Evolutionary conservation across 2,113 vertebrate genomes (phyloP).

Genomic region (Hiodon tergisus): DNA sequence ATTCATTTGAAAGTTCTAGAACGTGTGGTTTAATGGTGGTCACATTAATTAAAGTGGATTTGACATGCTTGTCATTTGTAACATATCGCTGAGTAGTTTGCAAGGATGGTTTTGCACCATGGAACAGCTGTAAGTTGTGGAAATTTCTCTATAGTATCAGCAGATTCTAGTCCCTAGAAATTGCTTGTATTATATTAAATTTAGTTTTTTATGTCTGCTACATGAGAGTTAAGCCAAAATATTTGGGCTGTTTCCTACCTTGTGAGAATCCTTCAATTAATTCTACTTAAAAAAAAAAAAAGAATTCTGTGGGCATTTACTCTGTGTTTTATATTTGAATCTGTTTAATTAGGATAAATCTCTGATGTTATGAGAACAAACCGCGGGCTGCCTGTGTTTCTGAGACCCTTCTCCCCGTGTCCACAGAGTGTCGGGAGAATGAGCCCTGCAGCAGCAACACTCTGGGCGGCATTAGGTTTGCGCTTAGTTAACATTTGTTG

Average conservation of each 20-base stretch:
- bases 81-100: conserved; percentile 1
- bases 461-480: too few species aligned
- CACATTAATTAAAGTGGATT: conserved; percentile 32
- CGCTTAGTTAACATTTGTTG: too few species aligned
- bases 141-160: background rate
- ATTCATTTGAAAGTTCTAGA: conserved; percentile 22
- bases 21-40: conserved; percentile 14
- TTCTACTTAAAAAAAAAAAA: background rate
- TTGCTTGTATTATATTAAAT: conserved; percentile 14
- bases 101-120: too few species aligned
- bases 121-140: too few species aligned
- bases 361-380: too few species aligned
- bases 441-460: too few species aligned
- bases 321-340: background rate
- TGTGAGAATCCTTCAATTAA: background rate
- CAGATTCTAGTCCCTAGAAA: conserved; percentile 1
- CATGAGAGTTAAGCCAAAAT: too few species aligned
- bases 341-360: background rate
- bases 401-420: too few species aligned
- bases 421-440: too few species aligned
- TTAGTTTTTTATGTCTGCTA: conserved; percentile 2
- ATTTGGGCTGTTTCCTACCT: background rate
- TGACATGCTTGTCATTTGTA: conserved; percentile 15
- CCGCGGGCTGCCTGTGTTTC: too few species aligned
- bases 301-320: background rate